Evolutionary conservation across 2,797 vertebrate genomes (phyloP).

Genomic region (Pogonophryne albipinna): DNA sequence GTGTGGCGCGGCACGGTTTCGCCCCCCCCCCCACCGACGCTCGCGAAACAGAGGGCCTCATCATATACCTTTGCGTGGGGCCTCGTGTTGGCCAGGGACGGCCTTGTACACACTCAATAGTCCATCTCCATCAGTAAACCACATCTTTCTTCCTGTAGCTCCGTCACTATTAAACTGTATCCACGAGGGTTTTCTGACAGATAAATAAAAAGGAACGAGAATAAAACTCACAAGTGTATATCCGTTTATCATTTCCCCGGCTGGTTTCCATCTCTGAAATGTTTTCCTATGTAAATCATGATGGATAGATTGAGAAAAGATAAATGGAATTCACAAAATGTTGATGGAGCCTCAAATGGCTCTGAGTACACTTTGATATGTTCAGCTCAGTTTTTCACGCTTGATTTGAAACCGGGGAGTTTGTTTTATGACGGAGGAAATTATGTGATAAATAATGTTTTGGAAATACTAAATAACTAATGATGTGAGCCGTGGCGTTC

Average conservation of each 20-base stretch:
- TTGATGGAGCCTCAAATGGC: slow-evolving; percentile 10
- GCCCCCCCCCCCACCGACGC: too few relatives aligned
- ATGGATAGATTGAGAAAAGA: slow-evolving; percentile 24
- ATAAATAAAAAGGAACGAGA: background rate
- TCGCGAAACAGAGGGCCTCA: too few relatives aligned
- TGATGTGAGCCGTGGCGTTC: background rate
- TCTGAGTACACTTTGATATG: too few relatives aligned
- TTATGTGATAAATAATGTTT: slow-evolving; percentile 43
- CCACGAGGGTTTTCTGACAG: background rate
- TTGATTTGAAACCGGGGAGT: slow-evolving; percentile 16
- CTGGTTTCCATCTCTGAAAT: slow-evolving; percentile 4
- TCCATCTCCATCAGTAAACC: slow-evolving; percentile 7
- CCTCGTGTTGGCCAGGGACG: too few relatives aligned
- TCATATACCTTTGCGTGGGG: too few relatives aligned
- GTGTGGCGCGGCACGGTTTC: too few relatives aligned
- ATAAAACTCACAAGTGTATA: background rate
- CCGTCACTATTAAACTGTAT: background rate
- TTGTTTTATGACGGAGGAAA: slow-evolving; percentile 30
- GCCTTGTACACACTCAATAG: background rate
- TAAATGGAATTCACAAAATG: slow-evolving; percentile 21
- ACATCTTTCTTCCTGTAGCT: slow-evolving; percentile 18
- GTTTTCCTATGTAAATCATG: slow-evolving; percentile 43
- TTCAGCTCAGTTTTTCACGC: slow-evolving; percentile 16
- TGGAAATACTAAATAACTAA: slow-evolving; percentile 28
- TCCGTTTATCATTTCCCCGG: slow-evolving; percentile 15